Base-by-base conservation (phyloP, 1,140 invertebrate species). In the Macrostomum lignano region DNA sequence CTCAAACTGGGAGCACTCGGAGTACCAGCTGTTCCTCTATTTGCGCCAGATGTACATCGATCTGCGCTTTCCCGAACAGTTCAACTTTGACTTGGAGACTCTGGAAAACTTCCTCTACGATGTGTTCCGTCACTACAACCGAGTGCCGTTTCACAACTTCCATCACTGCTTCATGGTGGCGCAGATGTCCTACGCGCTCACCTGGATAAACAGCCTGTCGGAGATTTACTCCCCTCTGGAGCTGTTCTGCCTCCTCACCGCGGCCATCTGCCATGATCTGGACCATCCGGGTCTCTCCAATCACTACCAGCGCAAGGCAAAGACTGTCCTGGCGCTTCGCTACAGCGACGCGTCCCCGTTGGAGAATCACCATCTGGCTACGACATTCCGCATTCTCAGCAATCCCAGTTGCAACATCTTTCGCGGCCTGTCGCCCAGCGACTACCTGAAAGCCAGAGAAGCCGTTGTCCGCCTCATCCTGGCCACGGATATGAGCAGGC, bases 121-220 rank as follows among this genome's bases (percentile, higher is more conserved):
- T 37, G 40, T 57, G 9, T 57, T 52, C 39, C 44, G 35, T 25
- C 46, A 49, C 37, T 57, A 57, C 42, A 55, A 55, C 38, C 38
- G 45, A 32, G 54, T 55, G 30, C 75, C 74, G 37, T 79, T 78
- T 58, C 74, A 79, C 51, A 78, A 78, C 61, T 78, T 78, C 55
- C 65, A 74, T 41, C 75, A 79, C 46, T 74, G 72, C 49, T 79
- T 79, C 55, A 76, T 73, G 61, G 75, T 79, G 22, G 68, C 74
- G 30, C 75, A 79, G 63, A 79, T 79, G 75, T 74, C 76, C 71
- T 78, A 75, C 52, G 71, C 72, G n/a, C 69, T 78, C 40, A 65
- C 66, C n/a, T 71, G 70, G 59, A 64, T 67, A 36, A 69, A 52
- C 14, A 65, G 74, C 44, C 54, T 77, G 15, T 61, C 65, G 11